Conservation (phyloP, 2,113 vertebrate species). For the Mystacornis crossleyi region DNA sequence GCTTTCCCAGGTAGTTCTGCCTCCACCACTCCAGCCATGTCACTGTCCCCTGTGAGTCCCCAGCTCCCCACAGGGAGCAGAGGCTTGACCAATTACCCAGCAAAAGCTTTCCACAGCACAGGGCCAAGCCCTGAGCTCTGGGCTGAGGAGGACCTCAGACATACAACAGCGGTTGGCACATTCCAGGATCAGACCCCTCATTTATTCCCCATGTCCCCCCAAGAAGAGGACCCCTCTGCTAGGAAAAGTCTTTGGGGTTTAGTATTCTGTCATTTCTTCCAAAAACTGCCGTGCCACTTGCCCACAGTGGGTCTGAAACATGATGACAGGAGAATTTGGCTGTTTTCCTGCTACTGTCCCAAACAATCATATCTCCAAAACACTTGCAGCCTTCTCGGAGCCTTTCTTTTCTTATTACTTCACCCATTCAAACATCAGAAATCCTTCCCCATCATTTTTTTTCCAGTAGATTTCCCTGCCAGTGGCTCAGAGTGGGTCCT, state of each 20-base stretch:
- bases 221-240: background rate
- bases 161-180: background rate
- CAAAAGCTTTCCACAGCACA: background rate
- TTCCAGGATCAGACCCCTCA: background rate
- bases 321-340: background rate
- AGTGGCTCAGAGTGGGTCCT: constrained; percentile 29
- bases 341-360: constrained; percentile 27
- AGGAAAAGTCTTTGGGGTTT: background rate
- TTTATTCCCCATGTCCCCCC: background rate
- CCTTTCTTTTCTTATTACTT: constrained; percentile 26
- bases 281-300: background rate
- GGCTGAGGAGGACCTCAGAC: background rate
- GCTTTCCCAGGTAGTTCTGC: background rate
- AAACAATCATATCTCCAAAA: constrained; percentile 16
- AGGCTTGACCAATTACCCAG: background rate
- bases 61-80: background rate
- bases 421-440: constrained; percentile 21
- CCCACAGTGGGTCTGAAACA: background rate
- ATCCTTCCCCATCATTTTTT: background rate
- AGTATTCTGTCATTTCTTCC: background rate
- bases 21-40: fast-evolving
- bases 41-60: background rate
- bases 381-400: background rate
- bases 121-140: background rate
- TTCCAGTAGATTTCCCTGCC: constrained; percentile 17